Percentiles rank a stretch among this genome's conserved stretches.
Evolutionary conservation across 2,888 invertebrate genomes (phyloP).

Genomic region (Mythimna ferrago): DNA sequence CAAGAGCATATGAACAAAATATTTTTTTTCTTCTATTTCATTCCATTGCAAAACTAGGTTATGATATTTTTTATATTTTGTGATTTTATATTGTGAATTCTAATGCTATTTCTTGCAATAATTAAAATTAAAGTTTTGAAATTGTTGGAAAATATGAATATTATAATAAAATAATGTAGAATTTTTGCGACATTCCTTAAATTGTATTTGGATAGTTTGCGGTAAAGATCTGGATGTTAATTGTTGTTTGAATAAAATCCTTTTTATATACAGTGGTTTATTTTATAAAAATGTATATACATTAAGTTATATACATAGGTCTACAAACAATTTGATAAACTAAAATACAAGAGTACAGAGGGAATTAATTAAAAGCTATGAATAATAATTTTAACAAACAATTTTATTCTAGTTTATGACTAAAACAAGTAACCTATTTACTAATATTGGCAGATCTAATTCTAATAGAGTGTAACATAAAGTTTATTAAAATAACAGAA

Average conservation of each 20-base stretch:
- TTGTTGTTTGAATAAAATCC: constrained; percentile 61
- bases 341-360: constrained; percentile 30
- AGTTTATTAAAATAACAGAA: background rate
- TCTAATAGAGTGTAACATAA: background rate
- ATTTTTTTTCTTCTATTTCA: constrained; percentile 17
- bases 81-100: constrained; percentile 27
- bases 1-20: constrained; percentile 46
- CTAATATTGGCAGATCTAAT: constrained; percentile 49
- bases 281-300: constrained; percentile 57
- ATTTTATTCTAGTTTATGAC: constrained; percentile 26
- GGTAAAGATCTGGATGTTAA: constrained; percentile 41
- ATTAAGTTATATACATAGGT: constrained; percentile 49
- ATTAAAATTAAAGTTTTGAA: constrained; percentile 8
- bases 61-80: constrained; percentile 31
- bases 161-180: constrained; percentile 10
- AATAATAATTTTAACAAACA: constrained; percentile 17
- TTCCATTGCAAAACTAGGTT: constrained; percentile 43
- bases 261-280: constrained; percentile 56
- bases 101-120: constrained; percentile 39
- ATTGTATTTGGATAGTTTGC: constrained; percentile 42
- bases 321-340: constrained; percentile 47
- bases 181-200: constrained; percentile 61
- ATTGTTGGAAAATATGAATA: constrained; percentile 1
- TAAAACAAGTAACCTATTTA: constrained; percentile 29
- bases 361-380: constrained; percentile 25